Evolutionary conservation across 1,140 invertebrate genomes (phyloP).

Genomic region (Ephestia elutella): DNA sequence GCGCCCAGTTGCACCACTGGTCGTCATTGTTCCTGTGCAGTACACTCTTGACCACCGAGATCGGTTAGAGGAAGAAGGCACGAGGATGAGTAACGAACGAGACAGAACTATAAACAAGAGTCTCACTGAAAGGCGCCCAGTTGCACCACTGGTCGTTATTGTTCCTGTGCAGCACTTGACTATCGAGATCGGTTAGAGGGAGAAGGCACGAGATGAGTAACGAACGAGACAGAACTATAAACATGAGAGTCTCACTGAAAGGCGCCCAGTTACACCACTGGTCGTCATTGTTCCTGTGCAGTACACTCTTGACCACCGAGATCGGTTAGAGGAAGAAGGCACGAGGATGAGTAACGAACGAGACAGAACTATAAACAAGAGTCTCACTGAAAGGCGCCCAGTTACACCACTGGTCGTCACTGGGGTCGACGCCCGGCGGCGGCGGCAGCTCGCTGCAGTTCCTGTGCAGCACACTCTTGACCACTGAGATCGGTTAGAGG

Average conservation of each 20-base stretch:
- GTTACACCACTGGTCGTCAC: no score
- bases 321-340: constrained; percentile 76
- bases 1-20: no score
- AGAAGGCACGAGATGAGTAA: no score
- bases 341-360: constrained; percentile 18
- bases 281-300: constrained; percentile 90
- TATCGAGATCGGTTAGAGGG: constrained; percentile 95
- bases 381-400: constrained; percentile 73
- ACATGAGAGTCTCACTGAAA: constrained; percentile 75
- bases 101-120: not conserved
- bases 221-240: not conserved
- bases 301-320: constrained; percentile 93
- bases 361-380: not conserved
- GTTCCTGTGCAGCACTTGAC: constrained; percentile 93
- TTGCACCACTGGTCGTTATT: no score
- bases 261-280: no score
- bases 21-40: constrained; percentile 89
- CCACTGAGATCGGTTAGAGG: constrained; percentile 96
- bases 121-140: constrained; percentile 74
- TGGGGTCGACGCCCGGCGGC: constrained; percentile 72
- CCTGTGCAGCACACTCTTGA: constrained; percentile 90
- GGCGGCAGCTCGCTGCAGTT: constrained; percentile 84
- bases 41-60: constrained; percentile 95
- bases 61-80: constrained; percentile 71
- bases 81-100: constrained; percentile 18